Percentiles rank a stretch among this genome's conserved stretches.
Evolutionary conservation across 1,140 invertebrate species (phyloP).

Genomic region (Aphelinus certus): DNA sequence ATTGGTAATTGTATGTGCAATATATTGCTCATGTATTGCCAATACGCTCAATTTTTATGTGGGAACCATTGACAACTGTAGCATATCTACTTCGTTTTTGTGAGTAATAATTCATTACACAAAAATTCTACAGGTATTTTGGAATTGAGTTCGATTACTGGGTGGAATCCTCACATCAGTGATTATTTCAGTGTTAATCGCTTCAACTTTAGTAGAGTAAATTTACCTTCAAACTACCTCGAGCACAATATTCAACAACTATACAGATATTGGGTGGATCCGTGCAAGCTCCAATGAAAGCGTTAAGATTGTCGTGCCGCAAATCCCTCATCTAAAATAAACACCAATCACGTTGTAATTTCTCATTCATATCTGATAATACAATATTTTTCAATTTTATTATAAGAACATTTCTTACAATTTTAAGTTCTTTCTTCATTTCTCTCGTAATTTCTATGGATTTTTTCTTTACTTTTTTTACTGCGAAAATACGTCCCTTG

Average conservation of each 20-base stretch:
- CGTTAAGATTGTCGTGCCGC: slow-evolving; percentile 90
- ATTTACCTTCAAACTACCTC: slow-evolving; percentile 85
- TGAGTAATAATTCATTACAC: no score
- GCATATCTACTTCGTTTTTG: no score
- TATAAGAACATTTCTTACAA: slow-evolving; percentile 68
- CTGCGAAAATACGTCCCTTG: slow-evolving; percentile 84
- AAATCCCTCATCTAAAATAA: slow-evolving; percentile 83
- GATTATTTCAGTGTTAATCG: no score
- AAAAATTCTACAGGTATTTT: no score
- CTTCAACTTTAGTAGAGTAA: no score
- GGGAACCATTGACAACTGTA: no score
- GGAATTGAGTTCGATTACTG: no score
- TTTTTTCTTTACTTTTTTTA: slow-evolving; percentile 86
- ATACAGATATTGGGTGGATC: slow-evolving; percentile 90
- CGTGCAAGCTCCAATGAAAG: slow-evolving; percentile 93
- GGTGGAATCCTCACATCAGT: no score
- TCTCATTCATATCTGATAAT: neutral
- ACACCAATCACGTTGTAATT: neutral
- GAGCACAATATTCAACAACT: slow-evolving; percentile 89
- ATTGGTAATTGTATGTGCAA: no score
- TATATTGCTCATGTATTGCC: no score
- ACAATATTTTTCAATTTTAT: neutral
- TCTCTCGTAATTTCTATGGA: slow-evolving; percentile 88
- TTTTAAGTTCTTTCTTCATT: slow-evolving; percentile 96
- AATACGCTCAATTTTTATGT: no score